phyloP scores from a whole-genome alignment of 2,888 invertebrate species.

The Teleogryllus oceanicus region DNA sequence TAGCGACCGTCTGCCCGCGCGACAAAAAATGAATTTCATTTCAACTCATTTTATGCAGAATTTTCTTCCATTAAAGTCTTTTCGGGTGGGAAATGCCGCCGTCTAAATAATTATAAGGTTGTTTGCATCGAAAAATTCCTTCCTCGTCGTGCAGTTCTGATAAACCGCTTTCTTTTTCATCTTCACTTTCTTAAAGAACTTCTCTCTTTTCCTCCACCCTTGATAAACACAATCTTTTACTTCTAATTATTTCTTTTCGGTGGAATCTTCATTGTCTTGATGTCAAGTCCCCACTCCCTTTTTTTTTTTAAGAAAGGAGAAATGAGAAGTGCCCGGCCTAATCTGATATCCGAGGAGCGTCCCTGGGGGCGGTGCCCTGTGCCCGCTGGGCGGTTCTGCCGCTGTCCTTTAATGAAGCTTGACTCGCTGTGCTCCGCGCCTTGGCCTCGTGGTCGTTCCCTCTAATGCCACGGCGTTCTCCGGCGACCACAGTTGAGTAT shows the following conservation, averaged over 20 bases:
- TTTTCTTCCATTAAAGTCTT: constrained; percentile 18
- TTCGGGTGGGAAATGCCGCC: constrained; percentile 9
- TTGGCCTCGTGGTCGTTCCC: no score
- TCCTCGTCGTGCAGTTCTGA: not conserved
- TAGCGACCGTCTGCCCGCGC: not conserved
- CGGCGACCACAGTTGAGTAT: no score
- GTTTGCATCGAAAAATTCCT: constrained; percentile 18
- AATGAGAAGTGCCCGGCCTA: not conserved
- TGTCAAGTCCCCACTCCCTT: not conserved
- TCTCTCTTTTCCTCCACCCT: not conserved
- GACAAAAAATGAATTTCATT: constrained; percentile 18
- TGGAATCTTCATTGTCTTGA: not conserved
- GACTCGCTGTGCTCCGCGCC: no score
- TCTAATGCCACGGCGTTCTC: no score
- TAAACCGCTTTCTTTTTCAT: not conserved
- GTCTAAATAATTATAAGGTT: constrained; percentile 18
- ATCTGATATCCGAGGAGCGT: not conserved
- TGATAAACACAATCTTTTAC: constrained; percentile 18
- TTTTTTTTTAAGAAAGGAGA: not conserved
- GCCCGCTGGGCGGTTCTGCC: no score
- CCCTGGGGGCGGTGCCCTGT: no score
- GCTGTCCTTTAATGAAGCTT: no score
- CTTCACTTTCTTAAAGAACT: constrained; percentile 11
- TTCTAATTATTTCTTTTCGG: not conserved
- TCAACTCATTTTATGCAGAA: not conserved